Base-by-base conservation (phyloP, 2,888 invertebrate species). In the Dicyrtomina minuta region DNA sequence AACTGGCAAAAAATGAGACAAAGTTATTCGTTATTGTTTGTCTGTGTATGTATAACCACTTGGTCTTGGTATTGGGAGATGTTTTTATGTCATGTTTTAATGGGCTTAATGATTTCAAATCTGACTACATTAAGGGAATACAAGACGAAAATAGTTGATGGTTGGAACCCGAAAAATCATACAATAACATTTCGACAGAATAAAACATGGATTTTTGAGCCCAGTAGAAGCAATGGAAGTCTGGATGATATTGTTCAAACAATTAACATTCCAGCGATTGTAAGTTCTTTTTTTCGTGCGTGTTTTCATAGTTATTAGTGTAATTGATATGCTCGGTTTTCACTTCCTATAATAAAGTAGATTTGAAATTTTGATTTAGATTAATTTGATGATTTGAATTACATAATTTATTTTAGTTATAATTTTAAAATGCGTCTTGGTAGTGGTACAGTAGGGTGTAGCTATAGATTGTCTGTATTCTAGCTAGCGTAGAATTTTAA, bases 121-220 rank as follows among this genome's bases (percentile, higher is more conserved):
- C n/a, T n/a, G n/a, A n/a, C n/a, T n/a, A n/a, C n/a, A n/a, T n/a
- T n/a, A n/a, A 62, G 22, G 20, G 51, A 53, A 22, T 8, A n/a
- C 64, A 73, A 24, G 22, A 53, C 12, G 17, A 53, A 22, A 53
- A 13, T 53, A 10, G 22, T 22, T 3, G 17, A 22, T 5, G 8
- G 84, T 0, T 92, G 90, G 87, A 85, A 85, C 77, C 83, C 87
- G 2, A 55, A 70, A 33, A 90, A 93, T 82, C 83, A 84, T 56
- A 93, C 93, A 0, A 83, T 95, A 15, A 87, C 90, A 8, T 95
- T 89, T 81, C 87, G 87, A 81, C 90, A 91, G 80, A 86, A 86
- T 75, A 85, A 90, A 74, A 84, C 84, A 39, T 95, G 92, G 90
- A 83, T 87, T 77, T 95, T 88, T 82, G 83, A 86, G 49, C 87